Conservation (phyloP, 2,113 vertebrate species). For the Raja brachyura region DNA sequence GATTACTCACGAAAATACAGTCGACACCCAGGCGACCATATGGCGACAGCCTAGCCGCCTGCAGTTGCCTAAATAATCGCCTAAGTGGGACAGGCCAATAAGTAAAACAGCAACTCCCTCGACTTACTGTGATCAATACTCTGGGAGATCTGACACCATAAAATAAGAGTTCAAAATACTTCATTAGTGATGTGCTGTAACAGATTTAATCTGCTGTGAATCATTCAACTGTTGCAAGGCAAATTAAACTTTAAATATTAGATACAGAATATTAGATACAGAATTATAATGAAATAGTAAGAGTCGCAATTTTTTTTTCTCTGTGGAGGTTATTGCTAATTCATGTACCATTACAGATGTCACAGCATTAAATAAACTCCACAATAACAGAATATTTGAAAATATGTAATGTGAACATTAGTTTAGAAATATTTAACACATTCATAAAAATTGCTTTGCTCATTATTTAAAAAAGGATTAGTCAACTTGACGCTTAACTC, state of each 20-base stretch:
- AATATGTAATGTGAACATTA: neutral
- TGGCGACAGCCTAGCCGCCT: too few relatives aligned
- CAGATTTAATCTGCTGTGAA: neutral
- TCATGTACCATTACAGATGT: neutral
- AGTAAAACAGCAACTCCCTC: neutral
- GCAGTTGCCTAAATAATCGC: too few relatives aligned
- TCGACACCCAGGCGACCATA: too few relatives aligned
- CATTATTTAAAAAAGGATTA: neutral
- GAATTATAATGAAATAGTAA: conserved; percentile 24
- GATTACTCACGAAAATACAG: too few relatives aligned
- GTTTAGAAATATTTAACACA: neutral
- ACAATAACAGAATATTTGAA: neutral
- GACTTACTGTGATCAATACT: neutral
- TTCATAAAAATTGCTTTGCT: neutral
- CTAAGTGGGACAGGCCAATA: too few relatives aligned
- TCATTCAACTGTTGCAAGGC: neutral
- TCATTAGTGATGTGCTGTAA: conserved; percentile 22
- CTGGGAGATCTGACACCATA: neutral
- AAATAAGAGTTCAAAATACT: neutral
- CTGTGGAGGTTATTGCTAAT: neutral
- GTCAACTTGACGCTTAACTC: neutral
- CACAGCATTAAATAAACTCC: neutral
- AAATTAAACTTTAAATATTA: conserved; percentile 23
- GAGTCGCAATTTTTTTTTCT: neutral
- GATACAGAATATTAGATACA: neutral